Evolutionary conservation across 2,113 vertebrate species (phyloP).

Genomic region (Phodopus roborovskii): DNA sequence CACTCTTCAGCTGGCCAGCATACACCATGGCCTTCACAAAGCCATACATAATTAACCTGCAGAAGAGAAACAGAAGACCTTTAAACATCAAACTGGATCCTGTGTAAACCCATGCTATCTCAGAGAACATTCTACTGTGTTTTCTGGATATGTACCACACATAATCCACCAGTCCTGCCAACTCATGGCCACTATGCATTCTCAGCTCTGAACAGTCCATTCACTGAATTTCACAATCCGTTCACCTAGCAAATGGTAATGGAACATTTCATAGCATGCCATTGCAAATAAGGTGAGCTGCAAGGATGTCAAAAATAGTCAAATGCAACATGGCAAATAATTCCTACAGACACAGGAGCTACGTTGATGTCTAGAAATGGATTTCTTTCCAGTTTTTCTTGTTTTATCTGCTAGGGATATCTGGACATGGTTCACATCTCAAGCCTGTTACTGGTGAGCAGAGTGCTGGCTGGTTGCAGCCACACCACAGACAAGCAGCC

Average conservation of each 20-base stretch:
- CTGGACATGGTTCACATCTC: conserved; percentile 38
- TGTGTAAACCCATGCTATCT: background rate
- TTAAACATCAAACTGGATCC: conserved; percentile 50
- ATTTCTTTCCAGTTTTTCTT: conserved; percentile 65
- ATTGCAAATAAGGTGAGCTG: conserved; percentile 60
- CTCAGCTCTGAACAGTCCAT: conserved; percentile 39
- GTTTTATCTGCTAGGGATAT: background rate
- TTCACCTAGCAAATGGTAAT: conserved; percentile 54
- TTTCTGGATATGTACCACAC: background rate
- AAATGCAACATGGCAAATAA: background rate
- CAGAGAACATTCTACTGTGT: background rate
- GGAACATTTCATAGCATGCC: conserved; percentile 72
- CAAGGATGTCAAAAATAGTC: conserved; percentile 27
- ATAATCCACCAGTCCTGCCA: background rate
- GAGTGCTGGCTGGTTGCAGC: conserved; percentile 3
- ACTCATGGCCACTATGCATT: background rate
- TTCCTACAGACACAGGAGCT: conserved; percentile 48
- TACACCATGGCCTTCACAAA: conserved; percentile 90
- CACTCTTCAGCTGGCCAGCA: conserved; percentile 83
- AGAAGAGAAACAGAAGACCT: conserved; percentile 78
- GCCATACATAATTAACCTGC: conserved; percentile 90
- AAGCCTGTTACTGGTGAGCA: conserved; percentile 36
- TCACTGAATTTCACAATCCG: conserved; percentile 60
- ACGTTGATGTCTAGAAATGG: conserved; percentile 56
- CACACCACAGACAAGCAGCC: conserved; percentile 38